A percentile compares a stretch with the other conserved stretches of the same genome.
Evolutionary conservation across 2,888 invertebrate genomes (phyloP).

Genomic region (Tiliacea aurago): DNA sequence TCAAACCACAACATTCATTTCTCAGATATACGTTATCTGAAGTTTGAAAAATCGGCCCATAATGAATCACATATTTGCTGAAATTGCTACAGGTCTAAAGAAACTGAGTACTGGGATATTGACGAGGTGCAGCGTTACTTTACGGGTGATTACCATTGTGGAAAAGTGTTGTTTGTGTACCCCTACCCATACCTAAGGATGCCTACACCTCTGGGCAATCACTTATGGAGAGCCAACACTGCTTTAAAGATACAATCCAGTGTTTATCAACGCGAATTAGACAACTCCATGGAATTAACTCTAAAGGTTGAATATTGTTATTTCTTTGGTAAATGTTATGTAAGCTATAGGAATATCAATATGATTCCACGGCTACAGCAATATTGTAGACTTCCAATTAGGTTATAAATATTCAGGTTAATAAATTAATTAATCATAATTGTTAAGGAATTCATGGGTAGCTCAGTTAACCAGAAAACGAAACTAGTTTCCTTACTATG

Average conservation of each 20-base stretch:
- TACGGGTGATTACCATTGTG: slow-evolving; percentile 80
- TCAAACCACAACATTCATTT: background rate
- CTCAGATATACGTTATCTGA: background rate
- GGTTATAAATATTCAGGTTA: background rate
- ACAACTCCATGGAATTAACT: slow-evolving; percentile 75
- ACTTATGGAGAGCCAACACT: slow-evolving; percentile 79
- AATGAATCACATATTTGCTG: background rate
- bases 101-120: slow-evolving; percentile 82
- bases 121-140: slow-evolving; percentile 84
- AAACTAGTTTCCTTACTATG: background rate
- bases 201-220: slow-evolving; percentile 74
- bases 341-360: background rate
- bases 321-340: background rate
- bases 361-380: background rate
- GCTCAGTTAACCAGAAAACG: background rate
- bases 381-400: background rate
- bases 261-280: slow-evolving; percentile 77
- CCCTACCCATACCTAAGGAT: slow-evolving; percentile 83
- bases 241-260: slow-evolving; percentile 75
- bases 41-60: background rate
- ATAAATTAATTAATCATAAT: background rate
- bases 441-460: background rate
- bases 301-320: slow-evolving; percentile 72
- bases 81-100: slow-evolving; percentile 71
- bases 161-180: slow-evolving; percentile 79